Evolutionary conservation across 2,888 invertebrate genomes (phyloP).

Genomic region (Boloria euphrosyne): DNA sequence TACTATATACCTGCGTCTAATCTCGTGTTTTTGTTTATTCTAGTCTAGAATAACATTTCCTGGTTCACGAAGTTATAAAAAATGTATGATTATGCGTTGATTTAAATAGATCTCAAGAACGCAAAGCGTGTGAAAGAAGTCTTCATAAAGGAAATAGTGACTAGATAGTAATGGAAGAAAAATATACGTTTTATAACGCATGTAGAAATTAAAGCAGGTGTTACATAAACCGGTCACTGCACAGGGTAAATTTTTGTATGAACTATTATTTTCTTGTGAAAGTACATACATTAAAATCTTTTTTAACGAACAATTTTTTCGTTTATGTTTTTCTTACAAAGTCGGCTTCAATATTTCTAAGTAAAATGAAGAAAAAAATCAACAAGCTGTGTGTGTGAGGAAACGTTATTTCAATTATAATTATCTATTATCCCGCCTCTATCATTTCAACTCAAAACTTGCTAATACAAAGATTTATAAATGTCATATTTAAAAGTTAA

Average conservation of each 20-base stretch:
- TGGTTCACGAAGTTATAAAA: constrained; percentile 59
- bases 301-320: no score
- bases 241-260: constrained; percentile 2
- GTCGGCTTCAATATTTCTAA: no score
- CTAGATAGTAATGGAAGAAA: constrained; percentile 52
- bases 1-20: constrained; percentile 13
- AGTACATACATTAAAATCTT: no score
- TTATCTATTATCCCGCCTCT: no score
- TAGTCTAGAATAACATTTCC: constrained; percentile 49
- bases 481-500: no score
- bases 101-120: constrained; percentile 56
- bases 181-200: constrained; percentile 37
- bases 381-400: no score
- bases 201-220: constrained; percentile 23
- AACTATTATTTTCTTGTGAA: no score
- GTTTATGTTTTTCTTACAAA: no score
- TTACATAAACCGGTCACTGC: not conserved
- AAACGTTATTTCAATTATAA: no score
- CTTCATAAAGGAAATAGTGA: constrained; percentile 59
- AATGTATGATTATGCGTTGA: constrained; percentile 55
- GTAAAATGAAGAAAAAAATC: no score
- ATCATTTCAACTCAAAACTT: no score
- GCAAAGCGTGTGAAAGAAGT: constrained; percentile 65
- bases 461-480: no score
- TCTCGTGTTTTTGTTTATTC: constrained; percentile 29